Conservation (phyloP, 2,797 vertebrate species). For the Hyperoplus lanceolatus region DNA sequence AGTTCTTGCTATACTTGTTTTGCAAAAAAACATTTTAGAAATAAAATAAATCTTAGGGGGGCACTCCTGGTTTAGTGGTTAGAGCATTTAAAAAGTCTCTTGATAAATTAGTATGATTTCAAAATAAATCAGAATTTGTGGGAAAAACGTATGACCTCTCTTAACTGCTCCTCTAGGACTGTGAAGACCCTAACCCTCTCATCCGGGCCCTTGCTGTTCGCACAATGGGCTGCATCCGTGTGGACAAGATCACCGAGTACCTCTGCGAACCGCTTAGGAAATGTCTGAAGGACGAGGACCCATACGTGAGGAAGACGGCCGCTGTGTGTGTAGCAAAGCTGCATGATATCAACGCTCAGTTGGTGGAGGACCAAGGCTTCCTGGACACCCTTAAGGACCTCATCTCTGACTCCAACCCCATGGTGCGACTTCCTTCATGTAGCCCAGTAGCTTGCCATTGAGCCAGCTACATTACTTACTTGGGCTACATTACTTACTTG, state of each 20-base stretch:
- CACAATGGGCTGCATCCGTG: slow-evolving; percentile 97
- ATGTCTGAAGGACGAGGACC: slow-evolving; percentile 98
- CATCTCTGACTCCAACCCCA: slow-evolving; percentile 98
- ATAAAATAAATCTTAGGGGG: too few species aligned
- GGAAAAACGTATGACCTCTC: neutral
- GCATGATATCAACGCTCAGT: slow-evolving; percentile 96
- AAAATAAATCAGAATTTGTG: neutral
- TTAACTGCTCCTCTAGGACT: slow-evolving; percentile 85
- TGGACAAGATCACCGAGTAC: slow-evolving; percentile 98
- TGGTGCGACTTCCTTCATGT: slow-evolving; percentile 81
- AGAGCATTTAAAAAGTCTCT: neutral
- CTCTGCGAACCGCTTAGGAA: slow-evolving; percentile 97
- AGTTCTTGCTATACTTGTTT: too few species aligned
- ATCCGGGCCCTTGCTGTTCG: slow-evolving; percentile 96
- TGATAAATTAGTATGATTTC: neutral
- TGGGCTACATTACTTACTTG: slow-evolving; percentile 1
- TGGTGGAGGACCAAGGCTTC: slow-evolving; percentile 98
- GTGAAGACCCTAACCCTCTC: slow-evolving; percentile 97
- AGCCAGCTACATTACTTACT: slow-evolving; percentile 15
- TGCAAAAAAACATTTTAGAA: too few species aligned
- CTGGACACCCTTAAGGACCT: slow-evolving; percentile 97
- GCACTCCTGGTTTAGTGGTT: too few species aligned
- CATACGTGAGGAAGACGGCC: slow-evolving; percentile 96
- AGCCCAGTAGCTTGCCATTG: neutral
- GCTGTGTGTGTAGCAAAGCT: slow-evolving; percentile 98